Percentiles rank a stretch among this genome's conserved stretches.
Evolutionary conservation across 2,888 invertebrate species (phyloP).

Genomic region (Herminia tarsipennalis): DNA sequence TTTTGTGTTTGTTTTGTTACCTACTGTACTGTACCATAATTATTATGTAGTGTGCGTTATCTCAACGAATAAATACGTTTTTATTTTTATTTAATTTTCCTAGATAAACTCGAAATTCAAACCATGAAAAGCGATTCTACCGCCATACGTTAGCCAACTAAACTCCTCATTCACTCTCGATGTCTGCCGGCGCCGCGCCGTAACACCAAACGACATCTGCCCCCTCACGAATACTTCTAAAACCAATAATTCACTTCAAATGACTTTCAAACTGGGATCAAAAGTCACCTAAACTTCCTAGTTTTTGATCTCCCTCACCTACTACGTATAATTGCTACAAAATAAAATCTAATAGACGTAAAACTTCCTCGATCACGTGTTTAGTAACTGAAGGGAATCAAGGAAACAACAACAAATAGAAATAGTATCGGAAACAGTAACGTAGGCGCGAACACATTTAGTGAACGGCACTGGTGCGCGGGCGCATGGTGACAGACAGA

Average conservation of each 20-base stretch:
- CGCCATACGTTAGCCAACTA: too few species aligned
- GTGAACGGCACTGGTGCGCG: conserved; percentile 47
- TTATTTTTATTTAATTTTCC: too few species aligned
- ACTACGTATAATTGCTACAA: conserved; percentile 37
- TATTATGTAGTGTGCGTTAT: too few species aligned
- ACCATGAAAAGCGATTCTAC: too few species aligned
- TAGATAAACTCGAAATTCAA: too few species aligned
- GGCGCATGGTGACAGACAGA: conserved; percentile 64
- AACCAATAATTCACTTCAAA: conserved; percentile 2
- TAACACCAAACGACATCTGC: too few species aligned
- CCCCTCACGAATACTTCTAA: not conserved
- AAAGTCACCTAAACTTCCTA: conserved; percentile 22
- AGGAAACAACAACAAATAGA: conserved; percentile 69
- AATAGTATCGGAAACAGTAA: conserved; percentile 76
- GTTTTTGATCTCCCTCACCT: conserved; percentile 28
- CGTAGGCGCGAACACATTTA: conserved; percentile 74
- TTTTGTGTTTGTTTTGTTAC: too few species aligned
- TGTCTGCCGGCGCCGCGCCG: too few species aligned
- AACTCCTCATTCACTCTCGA: too few species aligned
- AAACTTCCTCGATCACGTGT: conserved; percentile 60
- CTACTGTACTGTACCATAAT: too few species aligned
- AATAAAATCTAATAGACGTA: conserved; percentile 46
- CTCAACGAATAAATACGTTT: too few species aligned
- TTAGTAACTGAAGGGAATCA: conserved; percentile 49
- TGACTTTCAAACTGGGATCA: conserved; percentile 20